Base-by-base conservation (phyloP, 2,888 invertebrate species). In the Malachius bipustulatus region DNA sequence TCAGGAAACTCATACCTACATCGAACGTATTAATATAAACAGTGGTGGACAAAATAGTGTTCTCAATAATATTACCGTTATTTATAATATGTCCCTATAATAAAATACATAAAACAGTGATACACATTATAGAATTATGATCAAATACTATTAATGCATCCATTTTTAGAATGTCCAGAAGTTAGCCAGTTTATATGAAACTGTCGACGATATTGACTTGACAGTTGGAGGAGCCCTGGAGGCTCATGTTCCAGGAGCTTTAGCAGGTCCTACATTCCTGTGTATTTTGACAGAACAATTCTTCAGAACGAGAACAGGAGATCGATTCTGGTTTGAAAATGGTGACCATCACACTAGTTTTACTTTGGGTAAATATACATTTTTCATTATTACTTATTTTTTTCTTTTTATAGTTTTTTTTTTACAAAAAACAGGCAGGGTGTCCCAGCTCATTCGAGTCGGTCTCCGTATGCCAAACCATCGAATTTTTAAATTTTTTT, bases 211-310 rank as follows among this genome's bases (percentile, higher is more conserved):
- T 57, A 81, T 93, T 2, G 91, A 93, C 48, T 58, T 91, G 36
- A 84, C 83, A 9, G 82, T 89, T 4, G 93, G 81, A 1, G 90
- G 82, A 1, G 75, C 87, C 0, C 56, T 89, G 33, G 93, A 93
- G 60, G 62, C 63, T 1, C 77, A 79, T 38, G 78, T 87, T 1
- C 73, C 75, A 0, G 87, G 82, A 1, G 76, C 88, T 0, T 67
- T 82, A 30, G 71, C 82, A 0, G 91, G 93, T 0, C 90, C 90
- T 1, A 89, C 90, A 0, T 89, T 82, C 69, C 70, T 87, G 2
- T 90, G 90, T 55, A 81, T 93, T 44, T 64, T 91, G 3, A 81
- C 82, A 0, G 84, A 83, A 54, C 90, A 91, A 63, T 91, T 91
- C 65, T 82, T 76, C 55, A 71, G 84, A 43, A 82, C 89, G 1